phyloP scores from a whole-genome alignment of 2,888 invertebrate genomes.

The Chydorus sphaericus region DNA sequence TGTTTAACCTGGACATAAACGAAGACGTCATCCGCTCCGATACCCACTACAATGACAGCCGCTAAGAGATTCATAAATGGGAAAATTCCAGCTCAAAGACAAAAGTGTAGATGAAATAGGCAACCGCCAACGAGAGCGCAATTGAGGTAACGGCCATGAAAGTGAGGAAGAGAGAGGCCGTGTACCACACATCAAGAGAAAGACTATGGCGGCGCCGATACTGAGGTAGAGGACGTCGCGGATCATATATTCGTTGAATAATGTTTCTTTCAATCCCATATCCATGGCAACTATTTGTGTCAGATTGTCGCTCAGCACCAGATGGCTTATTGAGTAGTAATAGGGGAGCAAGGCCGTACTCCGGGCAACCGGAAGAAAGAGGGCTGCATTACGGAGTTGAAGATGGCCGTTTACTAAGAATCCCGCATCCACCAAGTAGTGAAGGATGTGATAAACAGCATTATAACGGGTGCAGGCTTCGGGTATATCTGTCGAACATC shows the following conservation, averaged over 20 bases:
- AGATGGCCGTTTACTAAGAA: constrained; percentile 46
- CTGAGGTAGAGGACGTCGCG: constrained; percentile 67
- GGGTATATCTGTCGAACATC: constrained; percentile 44
- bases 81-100: constrained; percentile 78
- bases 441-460: constrained; percentile 68
- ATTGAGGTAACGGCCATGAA: constrained; percentile 67
- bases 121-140: constrained; percentile 68
- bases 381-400: constrained; percentile 52
- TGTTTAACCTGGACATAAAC: constrained; percentile 50
- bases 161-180: constrained; percentile 72
- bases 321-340: constrained; percentile 42
- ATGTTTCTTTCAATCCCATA: constrained; percentile 58
- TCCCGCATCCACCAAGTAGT: constrained; percentile 61
- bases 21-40: constrained; percentile 86
- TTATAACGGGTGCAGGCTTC: constrained; percentile 58
- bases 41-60: constrained; percentile 75
- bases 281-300: constrained; percentile 60
- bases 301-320: constrained; percentile 38
- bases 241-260: constrained; percentile 70
- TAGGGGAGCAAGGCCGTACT: constrained; percentile 57
- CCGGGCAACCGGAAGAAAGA: constrained; percentile 70
- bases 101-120: constrained; percentile 79
- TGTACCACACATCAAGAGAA: constrained; percentile 69
- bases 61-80: constrained; percentile 96
- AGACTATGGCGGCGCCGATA: constrained; percentile 59